Conservation (phyloP, 2,888 invertebrate species). For the Epinotia brunnichana region DNA sequence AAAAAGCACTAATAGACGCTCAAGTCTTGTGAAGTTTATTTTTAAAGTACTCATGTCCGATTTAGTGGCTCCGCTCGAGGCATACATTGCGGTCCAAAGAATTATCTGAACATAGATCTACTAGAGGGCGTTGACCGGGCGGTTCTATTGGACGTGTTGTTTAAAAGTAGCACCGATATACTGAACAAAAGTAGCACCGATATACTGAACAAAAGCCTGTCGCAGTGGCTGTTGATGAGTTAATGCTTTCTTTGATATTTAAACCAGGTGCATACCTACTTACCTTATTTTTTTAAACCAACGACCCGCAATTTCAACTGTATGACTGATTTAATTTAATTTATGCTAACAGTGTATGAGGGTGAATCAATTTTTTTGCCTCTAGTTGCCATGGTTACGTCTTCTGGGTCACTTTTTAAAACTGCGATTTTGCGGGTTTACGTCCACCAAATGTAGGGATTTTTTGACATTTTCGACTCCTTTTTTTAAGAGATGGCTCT, state of each 20-base stretch:
- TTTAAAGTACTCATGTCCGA: constrained; percentile 56
- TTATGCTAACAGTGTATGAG: too few relatives aligned
- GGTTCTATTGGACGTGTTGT: constrained; percentile 57
- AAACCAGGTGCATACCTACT: not conserved
- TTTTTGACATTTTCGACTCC: too few relatives aligned
- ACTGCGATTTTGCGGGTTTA: too few relatives aligned
- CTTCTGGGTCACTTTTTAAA: too few relatives aligned
- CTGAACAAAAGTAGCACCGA: constrained; percentile 46
- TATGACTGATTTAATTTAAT: not conserved
- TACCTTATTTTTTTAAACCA: not conserved
- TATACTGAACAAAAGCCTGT: constrained; percentile 35
- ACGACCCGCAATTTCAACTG: not conserved
- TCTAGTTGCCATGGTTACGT: too few relatives aligned
- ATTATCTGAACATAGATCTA: constrained; percentile 81
- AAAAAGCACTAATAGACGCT: constrained; percentile 34
- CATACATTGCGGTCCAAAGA: constrained; percentile 77
- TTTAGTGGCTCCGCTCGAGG: constrained; percentile 64
- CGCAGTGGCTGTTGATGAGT: constrained; percentile 23
- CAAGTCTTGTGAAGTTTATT: constrained; percentile 31
- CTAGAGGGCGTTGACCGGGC: constrained; percentile 69
- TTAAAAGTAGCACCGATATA: constrained; percentile 51
- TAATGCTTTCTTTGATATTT: constrained; percentile 10
- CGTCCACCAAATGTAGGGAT: too few relatives aligned
- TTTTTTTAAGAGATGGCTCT: too few relatives aligned
- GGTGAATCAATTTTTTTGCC: too few relatives aligned